These are phyloP conservation scores for Luscinia luscinia DNA, from an alignment of 2,797 vertebrate species.

Conservation along the genomic window DNA sequence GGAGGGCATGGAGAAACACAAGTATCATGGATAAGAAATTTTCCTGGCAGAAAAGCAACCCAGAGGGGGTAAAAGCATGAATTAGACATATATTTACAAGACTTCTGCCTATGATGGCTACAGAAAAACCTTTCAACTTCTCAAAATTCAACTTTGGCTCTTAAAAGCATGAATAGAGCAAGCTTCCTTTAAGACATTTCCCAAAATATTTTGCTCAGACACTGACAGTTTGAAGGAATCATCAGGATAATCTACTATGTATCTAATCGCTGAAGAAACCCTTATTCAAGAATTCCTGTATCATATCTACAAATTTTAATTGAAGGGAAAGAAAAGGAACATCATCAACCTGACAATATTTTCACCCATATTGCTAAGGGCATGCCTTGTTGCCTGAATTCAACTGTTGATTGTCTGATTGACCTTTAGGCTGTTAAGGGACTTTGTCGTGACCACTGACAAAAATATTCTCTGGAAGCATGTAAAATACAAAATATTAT, in stretches of 20 bases:
- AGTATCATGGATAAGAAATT: conserved; percentile 66
- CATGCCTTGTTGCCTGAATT: neutral
- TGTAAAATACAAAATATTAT: neutral
- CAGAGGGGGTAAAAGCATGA: neutral
- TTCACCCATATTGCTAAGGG: neutral
- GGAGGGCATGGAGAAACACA: conserved; percentile 82
- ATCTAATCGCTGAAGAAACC: neutral
- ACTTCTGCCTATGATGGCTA: neutral
- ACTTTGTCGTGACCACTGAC: neutral
- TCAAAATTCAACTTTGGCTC: neutral
- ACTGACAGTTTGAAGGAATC: neutral
- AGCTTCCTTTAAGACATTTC: neutral
- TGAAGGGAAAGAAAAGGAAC: neutral
- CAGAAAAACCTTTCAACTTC: neutral
- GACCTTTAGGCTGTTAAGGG: neutral
- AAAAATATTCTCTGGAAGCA: neutral
- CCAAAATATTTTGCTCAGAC: neutral
- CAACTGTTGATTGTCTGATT: neutral
- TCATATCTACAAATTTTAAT: neutral
- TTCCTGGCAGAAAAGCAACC: conserved; percentile 54
- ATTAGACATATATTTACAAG: neutral
- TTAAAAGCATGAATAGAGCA: neutral
- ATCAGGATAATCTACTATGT: neutral
- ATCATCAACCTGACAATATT: neutral
- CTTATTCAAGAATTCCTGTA: neutral